Percentiles rank a stretch among this genome's conserved stretches.
phyloP scores from a whole-genome alignment of 2,888 invertebrate genomes.

The Lasioglossum zephyrum region DNA sequence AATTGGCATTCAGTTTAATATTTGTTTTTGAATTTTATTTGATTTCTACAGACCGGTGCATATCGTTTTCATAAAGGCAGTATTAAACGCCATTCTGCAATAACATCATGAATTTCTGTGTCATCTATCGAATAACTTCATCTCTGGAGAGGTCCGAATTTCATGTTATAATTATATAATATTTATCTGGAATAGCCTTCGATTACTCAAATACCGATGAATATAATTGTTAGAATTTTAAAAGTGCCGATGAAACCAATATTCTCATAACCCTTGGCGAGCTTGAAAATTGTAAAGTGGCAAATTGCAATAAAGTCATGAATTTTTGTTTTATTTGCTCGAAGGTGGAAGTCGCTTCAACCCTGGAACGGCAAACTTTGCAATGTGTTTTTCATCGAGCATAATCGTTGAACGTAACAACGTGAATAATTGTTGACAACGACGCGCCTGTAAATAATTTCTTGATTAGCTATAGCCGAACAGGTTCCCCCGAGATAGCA shows the following conservation, averaged over 20 bases:
- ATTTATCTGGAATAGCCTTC: neutral
- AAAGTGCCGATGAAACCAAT: neutral
- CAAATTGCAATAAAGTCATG: neutral
- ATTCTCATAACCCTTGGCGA: neutral
- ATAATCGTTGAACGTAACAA: neutral
- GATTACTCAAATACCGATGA: neutral
- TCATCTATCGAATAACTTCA: neutral
- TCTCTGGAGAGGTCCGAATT: neutral
- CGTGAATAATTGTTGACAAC: neutral
- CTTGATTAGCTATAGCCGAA: neutral
- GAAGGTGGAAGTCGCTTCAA: neutral
- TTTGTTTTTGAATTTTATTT: neutral
- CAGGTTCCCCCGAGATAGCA: neutral
- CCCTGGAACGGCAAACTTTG: neutral
- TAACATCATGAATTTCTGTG: neutral
- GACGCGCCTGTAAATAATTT: neutral
- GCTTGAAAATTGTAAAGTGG: neutral
- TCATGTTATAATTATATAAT: neutral
- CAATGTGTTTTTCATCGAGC: neutral
- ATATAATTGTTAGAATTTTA: neutral
- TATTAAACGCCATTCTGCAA: neutral
- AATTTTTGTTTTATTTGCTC: neutral
- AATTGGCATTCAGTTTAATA: neutral
- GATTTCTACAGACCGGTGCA: neutral
- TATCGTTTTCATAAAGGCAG: neutral